A percentile compares a stretch with the other conserved stretches of the same genome.
Evolutionary conservation across 2,797 vertebrate genomes (phyloP).

Genomic region (Harpagifer antarcticus): DNA sequence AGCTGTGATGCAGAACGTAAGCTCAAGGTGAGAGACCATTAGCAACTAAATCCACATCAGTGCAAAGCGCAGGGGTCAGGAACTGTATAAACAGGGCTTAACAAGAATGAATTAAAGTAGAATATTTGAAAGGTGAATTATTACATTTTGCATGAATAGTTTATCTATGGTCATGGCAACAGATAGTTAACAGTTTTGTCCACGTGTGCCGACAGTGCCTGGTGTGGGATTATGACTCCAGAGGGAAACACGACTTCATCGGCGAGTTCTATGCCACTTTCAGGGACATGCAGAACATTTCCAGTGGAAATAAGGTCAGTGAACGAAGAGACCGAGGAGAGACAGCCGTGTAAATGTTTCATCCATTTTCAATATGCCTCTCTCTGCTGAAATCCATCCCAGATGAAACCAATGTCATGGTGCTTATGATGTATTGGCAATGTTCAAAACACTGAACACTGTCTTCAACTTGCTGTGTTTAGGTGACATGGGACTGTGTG

Average conservation of each 20-base stretch:
- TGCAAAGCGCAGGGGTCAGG: conserved; percentile 5
- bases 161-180: background rate
- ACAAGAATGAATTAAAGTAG: background rate
- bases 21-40: conserved; percentile 87
- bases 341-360: conserved; percentile 44
- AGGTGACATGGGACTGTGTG: conserved; percentile 96
- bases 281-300: conserved; percentile 93
- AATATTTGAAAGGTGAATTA: background rate
- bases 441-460: conserved; percentile 23
- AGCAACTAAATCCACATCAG: conserved; percentile 1
- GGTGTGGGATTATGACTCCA: conserved; percentile 96
- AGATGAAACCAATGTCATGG: conserved; percentile 50
- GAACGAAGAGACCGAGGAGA: conserved; percentile 51
- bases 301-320: conserved; percentile 90
- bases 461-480: conserved; percentile 33
- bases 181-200: conserved; percentile 39
- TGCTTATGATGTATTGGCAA: conserved; percentile 1
- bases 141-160: background rate
- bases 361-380: conserved; percentile 54
- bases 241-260: conserved; percentile 97
- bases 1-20: conserved; percentile 94
- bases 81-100: background rate
- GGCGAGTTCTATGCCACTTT: conserved; percentile 96
- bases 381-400: conserved; percentile 39
- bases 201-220: conserved; percentile 85